Conservation (phyloP, 2,888 invertebrate species). For the Sicus ferrugineus region DNA sequence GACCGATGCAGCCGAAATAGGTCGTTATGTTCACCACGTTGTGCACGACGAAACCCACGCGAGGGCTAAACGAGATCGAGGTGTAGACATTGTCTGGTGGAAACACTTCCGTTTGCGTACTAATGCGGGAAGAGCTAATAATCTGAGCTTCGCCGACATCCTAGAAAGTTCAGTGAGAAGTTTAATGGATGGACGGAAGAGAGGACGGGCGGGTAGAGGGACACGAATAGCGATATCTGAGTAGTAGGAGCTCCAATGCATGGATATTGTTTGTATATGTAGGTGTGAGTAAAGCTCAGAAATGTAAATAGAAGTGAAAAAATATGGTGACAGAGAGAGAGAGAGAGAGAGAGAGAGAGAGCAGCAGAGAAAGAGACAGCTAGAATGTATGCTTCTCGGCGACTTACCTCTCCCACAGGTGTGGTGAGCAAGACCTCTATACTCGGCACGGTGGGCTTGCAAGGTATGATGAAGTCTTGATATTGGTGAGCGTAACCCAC, state of each 20-base stretch:
- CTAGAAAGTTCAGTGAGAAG: slow-evolving; percentile 28
- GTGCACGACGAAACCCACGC: slow-evolving; percentile 50
- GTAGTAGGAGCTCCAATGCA: neutral
- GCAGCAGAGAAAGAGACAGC: neutral
- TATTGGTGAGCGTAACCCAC: slow-evolving; percentile 63
- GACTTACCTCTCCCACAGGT: slow-evolving; percentile 62
- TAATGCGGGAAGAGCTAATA: slow-evolving; percentile 45
- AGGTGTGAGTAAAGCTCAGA: neutral
- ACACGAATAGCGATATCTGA: too few relatives aligned
- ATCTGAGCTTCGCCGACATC: slow-evolving; percentile 41
- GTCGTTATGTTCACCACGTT: slow-evolving; percentile 42
- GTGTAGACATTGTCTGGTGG: slow-evolving; percentile 44
- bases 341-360: neutral
- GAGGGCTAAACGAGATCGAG: slow-evolving; percentile 48
- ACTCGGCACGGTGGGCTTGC: slow-evolving; percentile 71
- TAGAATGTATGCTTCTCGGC: neutral
- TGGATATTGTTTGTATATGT: neutral
- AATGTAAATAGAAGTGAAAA: neutral
- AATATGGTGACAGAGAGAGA: neutral
- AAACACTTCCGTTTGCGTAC: slow-evolving; percentile 43
- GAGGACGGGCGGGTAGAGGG: neutral
- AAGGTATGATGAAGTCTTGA: slow-evolving; percentile 68
- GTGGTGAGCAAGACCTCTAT: slow-evolving; percentile 65
- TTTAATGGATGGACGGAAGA: slow-evolving; percentile 1
- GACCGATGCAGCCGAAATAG: slow-evolving; percentile 42